phyloP scores from a whole-genome alignment of 2,888 invertebrate genomes.

The Agelastica alni region DNA sequence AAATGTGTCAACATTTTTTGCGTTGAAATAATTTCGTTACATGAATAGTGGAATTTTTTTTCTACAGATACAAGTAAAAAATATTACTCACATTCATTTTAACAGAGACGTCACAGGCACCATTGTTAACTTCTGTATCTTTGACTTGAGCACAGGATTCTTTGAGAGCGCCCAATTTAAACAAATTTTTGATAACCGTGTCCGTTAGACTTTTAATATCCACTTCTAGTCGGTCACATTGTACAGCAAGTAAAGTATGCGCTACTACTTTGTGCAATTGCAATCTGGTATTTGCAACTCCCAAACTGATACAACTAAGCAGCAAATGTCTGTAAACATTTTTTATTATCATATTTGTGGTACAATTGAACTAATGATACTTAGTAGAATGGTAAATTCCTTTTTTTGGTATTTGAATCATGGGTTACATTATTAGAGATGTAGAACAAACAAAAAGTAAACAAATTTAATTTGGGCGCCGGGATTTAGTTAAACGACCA shows the following conservation, averaged over 20 bases:
- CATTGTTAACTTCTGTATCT: conserved; percentile 24
- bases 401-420: too few species aligned
- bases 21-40: too few species aligned
- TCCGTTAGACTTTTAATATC: conserved; percentile 57
- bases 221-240: conserved; percentile 56
- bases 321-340: conserved; percentile 60
- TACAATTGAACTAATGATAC: too few species aligned
- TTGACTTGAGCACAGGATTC: conserved; percentile 37
- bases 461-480: too few species aligned
- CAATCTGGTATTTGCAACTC: conserved; percentile 62
- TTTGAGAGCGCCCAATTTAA: conserved; percentile 57
- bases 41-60: too few species aligned
- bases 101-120: conserved; percentile 44
- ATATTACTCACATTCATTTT: conserved; percentile 41
- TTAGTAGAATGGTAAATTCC: too few species aligned
- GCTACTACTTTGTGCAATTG: conserved; percentile 62
- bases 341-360: too few species aligned
- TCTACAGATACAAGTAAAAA: too few species aligned
- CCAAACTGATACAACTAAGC: conserved; percentile 70
- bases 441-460: too few species aligned
- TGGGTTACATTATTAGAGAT: too few species aligned
- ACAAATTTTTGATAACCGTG: conserved; percentile 55
- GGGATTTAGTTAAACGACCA: too few species aligned
- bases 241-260: conserved; percentile 69
- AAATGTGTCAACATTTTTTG: too few species aligned